Evolutionary conservation across 2,888 invertebrate species (phyloP).

Genomic region (Yponomeuta malinellus): DNA sequence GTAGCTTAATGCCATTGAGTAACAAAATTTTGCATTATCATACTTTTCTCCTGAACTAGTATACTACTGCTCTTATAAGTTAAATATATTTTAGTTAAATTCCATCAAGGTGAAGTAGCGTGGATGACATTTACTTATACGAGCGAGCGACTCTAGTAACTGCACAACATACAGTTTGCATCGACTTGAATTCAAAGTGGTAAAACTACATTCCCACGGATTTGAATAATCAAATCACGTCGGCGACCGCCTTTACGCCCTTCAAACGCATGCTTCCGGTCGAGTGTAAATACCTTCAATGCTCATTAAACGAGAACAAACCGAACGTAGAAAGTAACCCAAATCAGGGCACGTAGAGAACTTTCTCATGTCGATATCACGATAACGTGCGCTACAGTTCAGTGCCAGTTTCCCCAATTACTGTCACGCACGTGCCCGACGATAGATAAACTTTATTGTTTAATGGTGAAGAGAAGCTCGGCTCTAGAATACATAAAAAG

Average conservation of each 20-base stretch:
- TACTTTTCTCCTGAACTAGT: no score
- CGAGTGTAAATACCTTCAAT: constrained; percentile 29
- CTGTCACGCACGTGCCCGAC: constrained; percentile 10
- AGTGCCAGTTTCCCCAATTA: constrained; percentile 6
- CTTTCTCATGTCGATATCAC: constrained; percentile 43
- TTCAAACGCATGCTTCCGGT: constrained; percentile 4
- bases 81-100: background rate
- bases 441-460: constrained; percentile 8
- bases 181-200: background rate
- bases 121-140: background rate
- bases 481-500: background rate
- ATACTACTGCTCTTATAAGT: no score
- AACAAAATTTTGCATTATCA: no score
- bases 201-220: background rate
- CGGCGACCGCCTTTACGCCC: constrained; percentile 29
- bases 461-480: background rate
- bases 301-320: constrained; percentile 21
- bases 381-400: constrained; percentile 17
- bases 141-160: background rate
- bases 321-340: constrained; percentile 38
- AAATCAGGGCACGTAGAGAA: constrained; percentile 42
- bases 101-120: background rate
- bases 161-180: background rate
- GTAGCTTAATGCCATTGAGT: no score
- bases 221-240: constrained; percentile 28